A percentile compares a stretch with the other conserved stretches of the same genome.
Conservation (phyloP, 1,140 invertebrate genomes). For the Leptopilina boulardi region DNA sequence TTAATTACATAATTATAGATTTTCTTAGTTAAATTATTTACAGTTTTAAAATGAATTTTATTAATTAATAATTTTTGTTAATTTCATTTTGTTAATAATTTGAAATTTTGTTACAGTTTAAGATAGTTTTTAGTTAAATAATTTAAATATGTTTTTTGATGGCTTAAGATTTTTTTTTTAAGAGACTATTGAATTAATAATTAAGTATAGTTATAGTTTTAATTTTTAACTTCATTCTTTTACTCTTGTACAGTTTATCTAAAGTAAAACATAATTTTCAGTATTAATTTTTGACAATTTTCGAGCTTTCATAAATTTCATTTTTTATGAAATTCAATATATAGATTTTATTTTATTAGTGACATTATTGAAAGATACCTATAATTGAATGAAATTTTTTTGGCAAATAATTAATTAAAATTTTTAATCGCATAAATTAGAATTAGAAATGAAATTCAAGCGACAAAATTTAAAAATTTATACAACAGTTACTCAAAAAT, state of each 20-base stretch:
- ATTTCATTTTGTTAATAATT: background rate
- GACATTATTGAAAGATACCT: conserved; percentile 36
- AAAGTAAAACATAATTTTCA: background rate
- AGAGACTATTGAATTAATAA: background rate
- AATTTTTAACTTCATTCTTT: background rate
- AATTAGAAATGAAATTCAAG: conserved; percentile 33
- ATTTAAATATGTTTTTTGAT: background rate
- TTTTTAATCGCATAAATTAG: conserved; percentile 37
- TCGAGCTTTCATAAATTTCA: conserved; percentile 11
- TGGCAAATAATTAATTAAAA: too few relatives aligned
- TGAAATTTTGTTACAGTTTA: conserved; percentile 5
- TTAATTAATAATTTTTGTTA: background rate
- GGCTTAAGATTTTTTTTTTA: background rate
- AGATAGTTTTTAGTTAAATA: background rate
- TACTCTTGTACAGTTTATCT: background rate
- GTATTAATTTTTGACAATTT: conserved; percentile 20
- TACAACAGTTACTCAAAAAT: conserved; percentile 50
- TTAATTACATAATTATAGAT: background rate
- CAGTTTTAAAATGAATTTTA: background rate
- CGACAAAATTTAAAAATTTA: conserved; percentile 42
- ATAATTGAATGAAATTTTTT: background rate
- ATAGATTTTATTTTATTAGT: background rate
- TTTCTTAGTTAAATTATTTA: conserved; percentile 4
- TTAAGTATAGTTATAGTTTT: background rate
- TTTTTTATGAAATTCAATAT: background rate